phyloP scores from a whole-genome alignment of 2,797 vertebrate species.

The Perodicticus potto region DNA sequence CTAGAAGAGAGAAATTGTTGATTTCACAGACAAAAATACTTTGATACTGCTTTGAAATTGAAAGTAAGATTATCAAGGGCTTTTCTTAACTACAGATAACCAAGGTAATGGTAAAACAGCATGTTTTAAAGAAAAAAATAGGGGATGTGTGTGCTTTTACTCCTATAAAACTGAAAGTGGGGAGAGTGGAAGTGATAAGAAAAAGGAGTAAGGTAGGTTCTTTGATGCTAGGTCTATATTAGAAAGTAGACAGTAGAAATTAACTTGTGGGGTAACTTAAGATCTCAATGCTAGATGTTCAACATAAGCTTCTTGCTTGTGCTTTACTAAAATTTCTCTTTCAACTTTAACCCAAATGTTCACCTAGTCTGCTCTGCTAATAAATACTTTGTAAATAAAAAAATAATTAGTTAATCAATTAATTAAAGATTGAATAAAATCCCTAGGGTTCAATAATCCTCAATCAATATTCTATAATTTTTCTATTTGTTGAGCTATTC shows the following conservation, averaged over 20 bases:
- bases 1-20: not conserved
- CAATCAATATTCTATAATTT: not conserved
- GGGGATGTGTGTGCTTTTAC: not conserved
- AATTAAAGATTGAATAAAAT: not conserved
- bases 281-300: not conserved
- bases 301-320: not conserved
- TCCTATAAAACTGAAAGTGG: not conserved
- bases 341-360: not conserved
- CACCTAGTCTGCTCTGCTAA: not conserved
- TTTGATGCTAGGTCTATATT: not conserved
- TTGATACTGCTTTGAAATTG: not conserved
- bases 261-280: not conserved
- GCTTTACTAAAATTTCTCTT: not conserved
- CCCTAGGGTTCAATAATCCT: not conserved
- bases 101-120: not conserved
- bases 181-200: not conserved
- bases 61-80: not conserved
- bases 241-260: not conserved
- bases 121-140: not conserved
- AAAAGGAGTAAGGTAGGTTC: not conserved
- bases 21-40: slow-evolving; percentile 20
- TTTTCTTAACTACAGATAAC: not conserved
- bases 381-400: not conserved
- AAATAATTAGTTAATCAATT: too few relatives aligned
- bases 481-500: slow-evolving; percentile 9